Percentiles rank a stretch among this genome's conserved stretches.
Conservation (phyloP, 2,113 vertebrate genomes). For the Zingel zingel region DNA sequence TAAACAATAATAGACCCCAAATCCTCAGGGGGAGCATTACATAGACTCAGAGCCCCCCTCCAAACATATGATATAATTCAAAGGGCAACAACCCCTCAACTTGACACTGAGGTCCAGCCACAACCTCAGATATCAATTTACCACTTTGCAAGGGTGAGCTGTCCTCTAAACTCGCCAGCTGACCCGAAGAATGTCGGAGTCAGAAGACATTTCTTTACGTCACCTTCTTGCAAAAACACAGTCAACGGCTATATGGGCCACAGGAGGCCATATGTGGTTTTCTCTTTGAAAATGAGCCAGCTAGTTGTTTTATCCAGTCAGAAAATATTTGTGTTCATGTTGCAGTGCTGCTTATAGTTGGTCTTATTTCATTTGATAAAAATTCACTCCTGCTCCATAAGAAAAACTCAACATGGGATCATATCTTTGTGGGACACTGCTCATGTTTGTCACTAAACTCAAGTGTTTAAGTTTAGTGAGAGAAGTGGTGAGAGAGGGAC, state of each 20-base stretch:
- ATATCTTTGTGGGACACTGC: constrained; percentile 12
- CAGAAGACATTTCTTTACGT: constrained; percentile 57
- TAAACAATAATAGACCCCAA: constrained; percentile 64
- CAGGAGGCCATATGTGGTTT: constrained; percentile 35
- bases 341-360: neutral
- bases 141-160: constrained; percentile 54
- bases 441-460: constrained; percentile 38
- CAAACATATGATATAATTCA: constrained; percentile 76
- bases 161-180: constrained; percentile 68
- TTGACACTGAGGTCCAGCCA: constrained; percentile 71
- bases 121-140: constrained; percentile 70
- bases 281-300: constrained; percentile 28
- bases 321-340: constrained; percentile 9
- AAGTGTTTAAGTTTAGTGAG: constrained; percentile 29
- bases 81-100: constrained; percentile 68
- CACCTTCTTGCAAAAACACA: constrained; percentile 46
- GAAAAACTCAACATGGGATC: neutral
- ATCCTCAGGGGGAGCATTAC: constrained; percentile 56
- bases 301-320: neutral
- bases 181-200: constrained; percentile 68
- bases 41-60: constrained; percentile 46
- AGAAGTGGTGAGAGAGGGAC: constrained; percentile 41
- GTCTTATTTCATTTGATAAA: constrained; percentile 25
- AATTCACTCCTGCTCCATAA: neutral
- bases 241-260: constrained; percentile 6